These are phyloP conservation scores for Rousettus leschenaultii DNA, from an alignment of 2,113 vertebrate genomes.

Conservation along the genomic window DNA sequence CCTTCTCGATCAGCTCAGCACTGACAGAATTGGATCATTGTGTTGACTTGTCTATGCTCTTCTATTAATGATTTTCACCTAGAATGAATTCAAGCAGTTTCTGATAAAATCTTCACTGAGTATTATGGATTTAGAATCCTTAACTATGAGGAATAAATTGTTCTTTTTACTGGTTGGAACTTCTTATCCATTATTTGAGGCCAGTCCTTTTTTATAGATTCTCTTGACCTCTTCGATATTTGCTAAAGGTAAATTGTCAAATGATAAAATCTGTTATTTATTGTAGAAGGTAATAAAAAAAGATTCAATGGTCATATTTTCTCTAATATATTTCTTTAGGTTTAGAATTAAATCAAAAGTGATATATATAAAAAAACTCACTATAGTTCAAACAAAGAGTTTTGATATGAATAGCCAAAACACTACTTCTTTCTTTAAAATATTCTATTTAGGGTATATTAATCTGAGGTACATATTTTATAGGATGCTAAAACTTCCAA, in stretches of 20 bases:
- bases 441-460: background rate
- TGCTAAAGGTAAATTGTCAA: background rate
- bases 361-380: background rate
- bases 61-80: background rate
- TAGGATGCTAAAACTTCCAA: background rate
- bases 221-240: background rate
- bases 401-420: background rate
- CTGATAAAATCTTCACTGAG: background rate
- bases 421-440: background rate
- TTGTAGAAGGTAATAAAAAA: background rate
- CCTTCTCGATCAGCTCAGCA: too few relatives aligned
- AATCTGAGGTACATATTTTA: background rate
- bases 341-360: background rate
- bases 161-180: background rate
- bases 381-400: background rate
- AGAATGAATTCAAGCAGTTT: background rate
- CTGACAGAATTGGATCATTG: background rate
- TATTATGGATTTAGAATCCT: background rate
- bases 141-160: background rate
- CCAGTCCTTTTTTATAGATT: background rate
- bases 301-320: background rate
- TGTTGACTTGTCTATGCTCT: background rate
- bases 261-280: background rate
- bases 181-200: background rate
- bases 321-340: background rate